Evolutionary conservation across 2,888 invertebrate species (phyloP).

Genomic region (Yponomeuta sedellus): DNA sequence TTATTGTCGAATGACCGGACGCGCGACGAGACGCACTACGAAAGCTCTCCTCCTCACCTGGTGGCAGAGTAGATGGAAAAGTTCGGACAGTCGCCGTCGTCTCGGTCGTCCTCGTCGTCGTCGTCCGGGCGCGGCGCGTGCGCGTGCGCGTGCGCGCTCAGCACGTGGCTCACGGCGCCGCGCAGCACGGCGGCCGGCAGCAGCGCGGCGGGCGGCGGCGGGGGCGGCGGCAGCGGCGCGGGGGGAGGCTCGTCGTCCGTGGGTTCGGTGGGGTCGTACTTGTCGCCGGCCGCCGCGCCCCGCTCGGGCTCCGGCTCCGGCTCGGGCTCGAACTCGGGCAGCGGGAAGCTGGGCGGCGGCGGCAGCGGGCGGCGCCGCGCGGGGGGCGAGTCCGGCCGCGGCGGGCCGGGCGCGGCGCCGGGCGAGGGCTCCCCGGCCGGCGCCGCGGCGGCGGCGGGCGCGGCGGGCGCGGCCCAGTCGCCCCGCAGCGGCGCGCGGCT

Average conservation of each 20-base stretch:
- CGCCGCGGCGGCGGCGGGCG: constrained; percentile 18
- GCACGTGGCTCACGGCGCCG: constrained; percentile 53
- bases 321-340: constrained; percentile 55
- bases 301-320: constrained; percentile 58
- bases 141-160: constrained; percentile 45
- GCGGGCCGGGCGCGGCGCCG: constrained; percentile 37
- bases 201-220: constrained; percentile 12
- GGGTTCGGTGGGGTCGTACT: constrained; percentile 76
- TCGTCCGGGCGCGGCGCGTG: constrained; percentile 36
- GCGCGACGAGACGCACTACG: constrained; percentile 71
- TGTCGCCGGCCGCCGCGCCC: constrained; percentile 76
- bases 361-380: constrained; percentile 22
- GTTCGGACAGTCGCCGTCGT: constrained; percentile 87
- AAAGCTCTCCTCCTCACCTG: constrained; percentile 69
- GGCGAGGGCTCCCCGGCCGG: constrained; percentile 41
- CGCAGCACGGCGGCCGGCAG: constrained; percentile 42
- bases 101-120: constrained; percentile 53
- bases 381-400: constrained; percentile 36
- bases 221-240: constrained; percentile 17
- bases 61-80: constrained; percentile 90
- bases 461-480: constrained; percentile 18
- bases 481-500: neutral
- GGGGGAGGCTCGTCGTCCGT: constrained; percentile 50
- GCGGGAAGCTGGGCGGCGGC: constrained; percentile 55
- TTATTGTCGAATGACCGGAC: no score